phyloP scores from a whole-genome alignment of 1,140 invertebrate species.

The Magallana angulata region DNA sequence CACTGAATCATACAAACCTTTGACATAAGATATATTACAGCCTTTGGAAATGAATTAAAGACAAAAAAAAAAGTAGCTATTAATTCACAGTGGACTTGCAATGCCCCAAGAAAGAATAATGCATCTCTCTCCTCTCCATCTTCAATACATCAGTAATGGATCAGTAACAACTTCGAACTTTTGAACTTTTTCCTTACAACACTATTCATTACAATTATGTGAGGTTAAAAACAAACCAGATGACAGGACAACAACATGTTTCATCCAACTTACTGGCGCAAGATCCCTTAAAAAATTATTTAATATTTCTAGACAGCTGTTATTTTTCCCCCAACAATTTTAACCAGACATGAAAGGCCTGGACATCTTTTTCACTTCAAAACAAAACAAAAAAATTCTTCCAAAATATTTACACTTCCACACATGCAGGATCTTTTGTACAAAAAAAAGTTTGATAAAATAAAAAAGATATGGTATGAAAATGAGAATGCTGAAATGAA shows the following conservation, averaged over 20 bases:
- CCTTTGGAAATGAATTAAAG: not conserved
- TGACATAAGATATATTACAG: not conserved
- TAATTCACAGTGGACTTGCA: not conserved
- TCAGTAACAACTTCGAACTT: not conserved
- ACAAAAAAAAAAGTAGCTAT: not conserved
- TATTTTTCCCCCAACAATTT: not conserved
- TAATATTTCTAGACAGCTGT: too few relatives aligned
- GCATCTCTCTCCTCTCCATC: not conserved
- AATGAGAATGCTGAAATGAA: not conserved
- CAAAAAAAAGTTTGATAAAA: not conserved
- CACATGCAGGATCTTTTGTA: slow-evolving; percentile 7
- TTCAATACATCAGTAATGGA: not conserved
- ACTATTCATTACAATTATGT: slow-evolving; percentile 1
- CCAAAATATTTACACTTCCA: not conserved
- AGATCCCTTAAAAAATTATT: not conserved
- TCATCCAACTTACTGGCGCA: slow-evolving; percentile 19
- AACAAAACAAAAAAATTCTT: not conserved
- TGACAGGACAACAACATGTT: not conserved
- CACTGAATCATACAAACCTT: not conserved
- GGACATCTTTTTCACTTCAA: not conserved
- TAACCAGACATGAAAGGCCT: not conserved
- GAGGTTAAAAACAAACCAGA: slow-evolving; percentile 8
- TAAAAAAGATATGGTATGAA: not conserved
- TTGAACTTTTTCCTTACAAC: not conserved
- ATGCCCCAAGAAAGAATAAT: slow-evolving; percentile 16